Conservation (phyloP, 1,140 invertebrate genomes). For the Uloborus diversus region DNA sequence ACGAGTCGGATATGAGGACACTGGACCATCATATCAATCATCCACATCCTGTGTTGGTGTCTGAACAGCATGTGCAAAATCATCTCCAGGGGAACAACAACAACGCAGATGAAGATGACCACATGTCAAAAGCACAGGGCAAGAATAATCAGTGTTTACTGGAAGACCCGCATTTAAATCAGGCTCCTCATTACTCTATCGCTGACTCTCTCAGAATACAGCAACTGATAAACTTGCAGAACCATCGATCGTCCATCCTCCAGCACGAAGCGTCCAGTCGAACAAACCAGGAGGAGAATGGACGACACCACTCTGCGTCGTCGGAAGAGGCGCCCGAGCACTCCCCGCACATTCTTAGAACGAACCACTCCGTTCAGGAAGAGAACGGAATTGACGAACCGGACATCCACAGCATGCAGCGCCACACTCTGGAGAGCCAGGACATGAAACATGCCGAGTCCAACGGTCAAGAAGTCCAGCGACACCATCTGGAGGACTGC, state of each 20-base stretch:
- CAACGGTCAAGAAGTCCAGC: neutral
- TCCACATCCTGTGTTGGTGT: neutral
- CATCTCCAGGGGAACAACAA: neutral
- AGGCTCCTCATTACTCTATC: slow-evolving; percentile 24
- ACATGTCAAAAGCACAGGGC: neutral
- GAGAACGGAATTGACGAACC: neutral
- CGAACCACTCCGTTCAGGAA: neutral
- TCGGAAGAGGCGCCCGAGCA: neutral
- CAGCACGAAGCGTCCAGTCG: neutral
- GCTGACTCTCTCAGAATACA: neutral
- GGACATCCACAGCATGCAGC: neutral
- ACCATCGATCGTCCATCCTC: slow-evolving; percentile 17
- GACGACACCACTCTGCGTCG: neutral
- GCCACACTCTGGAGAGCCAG: neutral
- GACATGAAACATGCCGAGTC: neutral
- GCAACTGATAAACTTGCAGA: slow-evolving; percentile 7
- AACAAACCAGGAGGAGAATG: neutral
- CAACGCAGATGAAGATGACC: neutral
- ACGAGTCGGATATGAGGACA: neutral
- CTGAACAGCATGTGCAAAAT: neutral
- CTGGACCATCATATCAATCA: neutral
- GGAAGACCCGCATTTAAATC: neutral
- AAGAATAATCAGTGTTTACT: neutral
- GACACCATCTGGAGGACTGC: neutral
- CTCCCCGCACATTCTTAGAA: slow-evolving; percentile 8